Percentiles rank a stretch among this genome's conserved stretches.
These are phyloP conservation scores for Nysson spinosus DNA, from an alignment of 2,888 invertebrate genomes.

Conservation along the genomic window DNA sequence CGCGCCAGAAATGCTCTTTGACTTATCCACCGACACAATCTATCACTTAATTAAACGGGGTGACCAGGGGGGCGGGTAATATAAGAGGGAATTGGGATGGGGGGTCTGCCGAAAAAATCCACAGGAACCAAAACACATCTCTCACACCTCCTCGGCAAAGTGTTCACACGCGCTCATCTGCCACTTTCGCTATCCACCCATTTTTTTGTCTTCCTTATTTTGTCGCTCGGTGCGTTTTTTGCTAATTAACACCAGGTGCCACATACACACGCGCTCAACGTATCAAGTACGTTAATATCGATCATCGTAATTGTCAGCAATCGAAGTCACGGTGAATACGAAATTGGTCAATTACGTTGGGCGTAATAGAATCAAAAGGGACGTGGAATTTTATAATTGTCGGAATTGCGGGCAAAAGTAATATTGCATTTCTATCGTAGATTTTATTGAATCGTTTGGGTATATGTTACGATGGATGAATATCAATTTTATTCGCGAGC, in stretches of 20 bases:
- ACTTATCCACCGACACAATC: constrained; percentile 39
- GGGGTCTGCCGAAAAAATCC: no score
- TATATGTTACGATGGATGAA: no score
- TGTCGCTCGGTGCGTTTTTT: constrained; percentile 36
- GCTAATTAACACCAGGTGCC: constrained; percentile 52
- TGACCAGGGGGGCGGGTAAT: constrained; percentile 12
- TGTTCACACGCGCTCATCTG: constrained; percentile 41
- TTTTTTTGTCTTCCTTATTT: constrained; percentile 29
- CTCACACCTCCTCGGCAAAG: constrained; percentile 54
- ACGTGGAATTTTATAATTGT: no score
- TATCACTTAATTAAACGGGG: constrained; percentile 32
- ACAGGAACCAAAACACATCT: constrained; percentile 43
- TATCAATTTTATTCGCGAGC: no score
- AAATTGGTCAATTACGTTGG: no score
- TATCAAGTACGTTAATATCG: constrained; percentile 34
- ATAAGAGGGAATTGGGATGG: constrained; percentile 32
- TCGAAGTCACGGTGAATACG: no score
- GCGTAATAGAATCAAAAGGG: no score
- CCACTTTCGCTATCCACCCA: constrained; percentile 26
- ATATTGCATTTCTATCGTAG: no score
- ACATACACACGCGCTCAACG: constrained; percentile 21
- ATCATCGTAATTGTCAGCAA: constrained; percentile 20
- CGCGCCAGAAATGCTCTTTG: constrained; percentile 28
- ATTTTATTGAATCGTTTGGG: no score
- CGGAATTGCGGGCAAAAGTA: no score